Evolutionary conservation across 2,113 vertebrate genomes (phyloP).

Genomic region (Tympanuchus pallidicinctus): DNA sequence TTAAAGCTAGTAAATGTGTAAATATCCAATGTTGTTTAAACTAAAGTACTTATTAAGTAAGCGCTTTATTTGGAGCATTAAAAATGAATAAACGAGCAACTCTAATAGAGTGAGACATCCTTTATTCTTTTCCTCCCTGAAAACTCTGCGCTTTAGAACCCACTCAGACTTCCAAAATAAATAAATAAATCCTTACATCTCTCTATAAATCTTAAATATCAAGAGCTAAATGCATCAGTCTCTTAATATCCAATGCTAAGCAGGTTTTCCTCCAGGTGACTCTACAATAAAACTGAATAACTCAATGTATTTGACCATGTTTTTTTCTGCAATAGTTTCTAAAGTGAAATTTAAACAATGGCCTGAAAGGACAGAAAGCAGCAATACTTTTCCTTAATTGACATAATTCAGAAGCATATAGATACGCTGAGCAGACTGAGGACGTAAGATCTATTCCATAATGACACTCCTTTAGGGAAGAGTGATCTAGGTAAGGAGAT

Average conservation of each 20-base stretch:
- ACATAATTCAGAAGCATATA: not conserved
- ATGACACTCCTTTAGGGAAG: not conserved
- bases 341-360: not conserved
- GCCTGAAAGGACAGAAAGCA: not conserved
- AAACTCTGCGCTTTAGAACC: not conserved
- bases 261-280: not conserved
- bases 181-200: not conserved
- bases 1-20: not conserved
- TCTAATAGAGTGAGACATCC: not conserved
- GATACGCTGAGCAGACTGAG: not conserved
- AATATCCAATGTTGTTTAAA: not conserved
- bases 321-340: not conserved
- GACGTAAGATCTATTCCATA: not conserved
- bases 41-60: not conserved
- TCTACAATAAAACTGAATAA: not conserved
- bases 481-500: not conserved
- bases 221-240: not conserved
- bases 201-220: not conserved
- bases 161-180: not conserved
- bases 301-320: not conserved
- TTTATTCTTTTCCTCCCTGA: not conserved
- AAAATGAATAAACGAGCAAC: not conserved
- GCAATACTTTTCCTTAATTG: not conserved
- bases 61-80: not conserved
- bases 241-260: not conserved